Percentiles rank a stretch among this genome's conserved stretches.
Conservation (phyloP, 2,797 vertebrate genomes). For the Spinus pinus region DNA sequence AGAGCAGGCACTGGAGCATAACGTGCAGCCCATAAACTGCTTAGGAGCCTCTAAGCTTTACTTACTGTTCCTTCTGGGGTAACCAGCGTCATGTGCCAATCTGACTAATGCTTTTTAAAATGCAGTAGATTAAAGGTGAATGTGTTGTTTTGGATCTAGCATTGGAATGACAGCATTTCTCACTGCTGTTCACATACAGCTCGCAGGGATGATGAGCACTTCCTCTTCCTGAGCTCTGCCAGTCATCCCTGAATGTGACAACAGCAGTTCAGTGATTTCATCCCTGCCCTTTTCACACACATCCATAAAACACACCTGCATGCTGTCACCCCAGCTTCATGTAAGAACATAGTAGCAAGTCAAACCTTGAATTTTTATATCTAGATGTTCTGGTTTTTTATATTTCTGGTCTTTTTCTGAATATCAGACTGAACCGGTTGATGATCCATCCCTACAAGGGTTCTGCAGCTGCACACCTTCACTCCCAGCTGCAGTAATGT, state of each 20-base stretch:
- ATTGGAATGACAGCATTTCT: constrained; percentile 3
- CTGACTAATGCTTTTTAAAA: constrained; percentile 62
- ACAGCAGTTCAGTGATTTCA: background rate
- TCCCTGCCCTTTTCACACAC: background rate
- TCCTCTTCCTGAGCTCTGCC: background rate
- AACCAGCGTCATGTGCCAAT: constrained; percentile 14
- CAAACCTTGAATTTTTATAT: background rate
- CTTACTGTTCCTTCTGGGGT: constrained; percentile 8
- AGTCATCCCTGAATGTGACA: background rate
- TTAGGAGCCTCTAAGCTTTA: constrained; percentile 49
- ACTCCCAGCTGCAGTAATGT: background rate
- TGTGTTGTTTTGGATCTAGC: constrained; percentile 26
- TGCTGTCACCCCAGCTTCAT: background rate
- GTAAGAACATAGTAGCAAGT: background rate
- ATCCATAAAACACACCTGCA: background rate
- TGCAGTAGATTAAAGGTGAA: constrained; percentile 52
- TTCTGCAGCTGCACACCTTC: background rate
- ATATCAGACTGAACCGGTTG: background rate
- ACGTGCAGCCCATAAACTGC: constrained; percentile 18
- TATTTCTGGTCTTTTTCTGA: background rate
- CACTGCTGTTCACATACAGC: background rate
- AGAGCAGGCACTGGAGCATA: background rate
- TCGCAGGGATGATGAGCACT: background rate
- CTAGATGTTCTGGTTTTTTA: background rate
- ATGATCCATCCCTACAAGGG: rapidly evolving